phyloP scores from a whole-genome alignment of 2,113 vertebrate species.

The Ia io region DNA sequence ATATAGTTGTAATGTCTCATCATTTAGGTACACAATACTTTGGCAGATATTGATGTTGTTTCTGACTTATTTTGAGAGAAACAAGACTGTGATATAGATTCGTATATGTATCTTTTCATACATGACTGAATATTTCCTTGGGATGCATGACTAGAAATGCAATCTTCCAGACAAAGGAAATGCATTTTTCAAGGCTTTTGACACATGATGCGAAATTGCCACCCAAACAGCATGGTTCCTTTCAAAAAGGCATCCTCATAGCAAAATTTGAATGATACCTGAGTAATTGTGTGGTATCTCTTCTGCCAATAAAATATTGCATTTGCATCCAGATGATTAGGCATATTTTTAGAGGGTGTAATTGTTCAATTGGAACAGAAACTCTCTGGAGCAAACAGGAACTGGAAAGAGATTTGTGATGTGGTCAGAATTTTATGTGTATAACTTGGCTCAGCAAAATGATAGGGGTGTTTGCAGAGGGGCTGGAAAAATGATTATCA shows the following conservation, averaged over 20 bases:
- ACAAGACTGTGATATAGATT: not conserved
- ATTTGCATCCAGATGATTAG: conserved; percentile 19
- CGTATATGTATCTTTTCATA: not conserved
- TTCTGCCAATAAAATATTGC: conserved; percentile 19
- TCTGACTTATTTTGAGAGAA: not conserved
- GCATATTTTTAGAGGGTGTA: conserved; percentile 46
- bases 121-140: not conserved
- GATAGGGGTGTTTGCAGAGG: not conserved
- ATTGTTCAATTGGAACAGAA: conserved; percentile 57
- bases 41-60: not conserved
- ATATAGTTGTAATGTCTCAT: not conserved
- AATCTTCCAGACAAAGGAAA: not conserved
- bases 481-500: not conserved
- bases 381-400: not conserved
- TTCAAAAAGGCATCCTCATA: not conserved
- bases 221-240: not conserved
- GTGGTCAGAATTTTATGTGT: conserved; percentile 37
- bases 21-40: not conserved
- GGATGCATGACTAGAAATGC: not conserved
- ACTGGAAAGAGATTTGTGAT: not conserved
- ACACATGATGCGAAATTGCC: not conserved
- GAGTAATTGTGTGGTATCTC: not conserved
- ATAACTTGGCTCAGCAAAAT: not conserved
- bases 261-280: not conserved
- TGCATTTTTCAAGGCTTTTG: not conserved